Conservation (phyloP, 1,140 invertebrate species). For the Popillia japonica region DNA sequence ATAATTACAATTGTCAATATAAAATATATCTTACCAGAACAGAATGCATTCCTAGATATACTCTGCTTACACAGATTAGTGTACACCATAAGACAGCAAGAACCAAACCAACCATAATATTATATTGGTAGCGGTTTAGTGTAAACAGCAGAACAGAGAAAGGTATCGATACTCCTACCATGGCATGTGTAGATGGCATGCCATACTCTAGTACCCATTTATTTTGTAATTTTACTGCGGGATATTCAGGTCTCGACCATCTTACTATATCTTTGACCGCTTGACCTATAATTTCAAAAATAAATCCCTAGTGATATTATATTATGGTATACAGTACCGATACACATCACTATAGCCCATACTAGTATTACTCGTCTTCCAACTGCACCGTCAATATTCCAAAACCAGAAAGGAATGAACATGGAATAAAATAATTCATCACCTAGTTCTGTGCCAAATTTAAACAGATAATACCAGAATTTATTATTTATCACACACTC, state of each 20-base stretch:
- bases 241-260: slow-evolving; percentile 85
- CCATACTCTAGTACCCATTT: slow-evolving; percentile 92
- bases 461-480: slow-evolving; percentile 88
- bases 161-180: slow-evolving; percentile 87
- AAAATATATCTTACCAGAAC: slow-evolving; percentile 70
- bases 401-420: slow-evolving; percentile 91
- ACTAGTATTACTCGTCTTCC: slow-evolving; percentile 81
- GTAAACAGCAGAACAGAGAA: slow-evolving; percentile 84
- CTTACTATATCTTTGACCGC: slow-evolving; percentile 86
- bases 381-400: slow-evolving; percentile 89
- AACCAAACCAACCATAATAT: slow-evolving; percentile 64
- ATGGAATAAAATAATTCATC: slow-evolving; percentile 89
- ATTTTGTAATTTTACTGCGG: slow-evolving; percentile 81
- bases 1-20: no score
- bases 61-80: slow-evolving; percentile 81
- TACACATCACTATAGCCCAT: slow-evolving; percentile 87
- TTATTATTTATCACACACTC: slow-evolving; percentile 73
- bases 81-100: slow-evolving; percentile 73
- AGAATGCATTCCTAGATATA: slow-evolving; percentile 94
- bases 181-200: slow-evolving; percentile 94
- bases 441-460: slow-evolving; percentile 82
- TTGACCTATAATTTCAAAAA: slow-evolving; percentile 70
- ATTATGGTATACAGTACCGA: slow-evolving; percentile 64
- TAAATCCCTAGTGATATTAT: no score
- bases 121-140: slow-evolving; percentile 81